Percentiles rank a stretch among this genome's conserved stretches.
Evolutionary conservation across 2,797 vertebrate species (phyloP).

Genomic region (Pantherophis vulpinus): DNA sequence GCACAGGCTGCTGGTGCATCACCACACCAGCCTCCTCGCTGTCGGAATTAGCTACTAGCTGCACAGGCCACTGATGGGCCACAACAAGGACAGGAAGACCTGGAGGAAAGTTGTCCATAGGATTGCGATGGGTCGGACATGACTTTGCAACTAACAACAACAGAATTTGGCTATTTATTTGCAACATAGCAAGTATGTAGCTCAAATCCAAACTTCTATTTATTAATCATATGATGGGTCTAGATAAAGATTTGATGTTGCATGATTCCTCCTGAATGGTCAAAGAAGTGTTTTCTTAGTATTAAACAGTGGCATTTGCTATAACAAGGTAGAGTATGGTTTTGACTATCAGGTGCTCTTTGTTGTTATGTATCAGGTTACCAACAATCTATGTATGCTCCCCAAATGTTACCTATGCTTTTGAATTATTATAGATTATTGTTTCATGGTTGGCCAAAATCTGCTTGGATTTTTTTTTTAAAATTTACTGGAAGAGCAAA

Average conservation of each 20-base stretch:
- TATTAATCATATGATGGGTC: neutral
- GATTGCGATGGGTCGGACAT: too few species aligned
- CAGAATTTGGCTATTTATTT: neutral
- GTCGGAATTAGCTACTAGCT: too few species aligned
- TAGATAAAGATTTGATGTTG: neutral
- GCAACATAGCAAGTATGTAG: neutral
- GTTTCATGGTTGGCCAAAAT: neutral
- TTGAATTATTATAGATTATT: neutral
- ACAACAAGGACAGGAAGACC: too few species aligned
- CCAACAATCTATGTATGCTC: neutral
- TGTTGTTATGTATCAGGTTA: neutral
- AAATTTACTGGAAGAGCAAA: too few species aligned
- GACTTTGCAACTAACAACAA: too few species aligned
- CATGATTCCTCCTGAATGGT: too few species aligned
- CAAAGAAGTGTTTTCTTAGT: neutral
- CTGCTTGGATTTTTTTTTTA: neutral
- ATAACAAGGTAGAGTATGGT: neutral
- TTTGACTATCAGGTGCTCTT: neutral
- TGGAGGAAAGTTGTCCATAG: too few species aligned
- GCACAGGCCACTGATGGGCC: too few species aligned
- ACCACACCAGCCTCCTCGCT: too few species aligned
- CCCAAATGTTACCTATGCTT: neutral
- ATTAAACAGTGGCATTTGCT: neutral
- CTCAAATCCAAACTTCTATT: neutral
- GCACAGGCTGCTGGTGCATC: too few species aligned